These are phyloP conservation scores for Achatina immaculata DNA, from an alignment of 1,140 invertebrate species.

Conservation along the genomic window DNA sequence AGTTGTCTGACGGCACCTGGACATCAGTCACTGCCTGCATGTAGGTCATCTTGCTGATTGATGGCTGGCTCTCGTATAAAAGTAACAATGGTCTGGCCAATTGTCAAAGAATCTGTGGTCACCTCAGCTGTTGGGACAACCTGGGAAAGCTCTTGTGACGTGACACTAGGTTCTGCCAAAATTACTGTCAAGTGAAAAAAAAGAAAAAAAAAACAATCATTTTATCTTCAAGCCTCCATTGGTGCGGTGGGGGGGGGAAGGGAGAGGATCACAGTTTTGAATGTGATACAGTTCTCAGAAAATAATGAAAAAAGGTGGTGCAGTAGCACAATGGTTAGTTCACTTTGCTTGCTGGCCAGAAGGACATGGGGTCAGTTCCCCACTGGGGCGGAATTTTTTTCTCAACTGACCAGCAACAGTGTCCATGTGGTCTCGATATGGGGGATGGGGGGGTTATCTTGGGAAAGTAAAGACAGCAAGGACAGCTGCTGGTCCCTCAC, in stretches of 20 bases:
- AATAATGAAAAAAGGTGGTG: no score
- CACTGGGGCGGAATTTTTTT: background rate
- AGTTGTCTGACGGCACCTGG: no score
- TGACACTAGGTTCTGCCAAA: slow-evolving; percentile 1
- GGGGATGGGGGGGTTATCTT: no score
- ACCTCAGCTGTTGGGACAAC: slow-evolving; percentile 24
- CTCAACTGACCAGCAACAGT: no score
- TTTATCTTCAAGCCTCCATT: background rate
- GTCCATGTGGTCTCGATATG: no score
- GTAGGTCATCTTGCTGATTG: background rate
- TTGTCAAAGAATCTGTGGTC: background rate
- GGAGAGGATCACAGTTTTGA: no score
- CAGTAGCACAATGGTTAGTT: background rate
- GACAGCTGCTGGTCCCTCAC: no score
- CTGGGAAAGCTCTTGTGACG: slow-evolving; percentile 20
- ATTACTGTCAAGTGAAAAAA: slow-evolving; percentile 13
- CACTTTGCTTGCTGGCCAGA: no score
- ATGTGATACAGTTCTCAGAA: background rate
- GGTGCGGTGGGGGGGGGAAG: no score
- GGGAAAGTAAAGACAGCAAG: no score
- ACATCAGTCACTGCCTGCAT: background rate
- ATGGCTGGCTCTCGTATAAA: slow-evolving; percentile 6
- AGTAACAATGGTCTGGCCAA: slow-evolving; percentile 10
- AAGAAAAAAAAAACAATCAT: no score
- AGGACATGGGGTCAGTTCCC: no score